These are phyloP conservation scores for Anguilla rostrata DNA, from an alignment of 2,113 vertebrate species.

Conservation along the genomic window DNA sequence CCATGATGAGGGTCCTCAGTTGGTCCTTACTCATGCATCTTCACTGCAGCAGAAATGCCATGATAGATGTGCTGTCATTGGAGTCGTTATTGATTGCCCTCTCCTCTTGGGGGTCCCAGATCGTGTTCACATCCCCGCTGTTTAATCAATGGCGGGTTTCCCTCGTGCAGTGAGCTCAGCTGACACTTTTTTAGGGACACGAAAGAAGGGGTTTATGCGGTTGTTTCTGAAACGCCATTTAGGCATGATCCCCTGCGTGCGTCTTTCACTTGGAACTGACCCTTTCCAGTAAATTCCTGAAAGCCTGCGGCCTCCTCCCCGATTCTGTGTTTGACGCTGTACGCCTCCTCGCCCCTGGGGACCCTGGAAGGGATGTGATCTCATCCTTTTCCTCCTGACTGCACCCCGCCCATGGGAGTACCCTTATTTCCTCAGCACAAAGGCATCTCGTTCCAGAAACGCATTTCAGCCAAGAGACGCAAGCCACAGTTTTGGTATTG, in stretches of 20 bases:
- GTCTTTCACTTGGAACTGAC: not conserved
- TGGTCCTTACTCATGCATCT: not conserved
- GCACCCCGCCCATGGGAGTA: not conserved
- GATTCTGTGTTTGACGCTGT: not conserved
- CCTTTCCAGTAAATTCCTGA: not conserved
- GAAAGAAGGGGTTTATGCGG: not conserved
- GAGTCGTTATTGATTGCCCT: not conserved
- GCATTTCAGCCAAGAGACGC: not conserved
- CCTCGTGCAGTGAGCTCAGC: not conserved
- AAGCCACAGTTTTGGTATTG: not conserved
- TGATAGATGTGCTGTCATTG: not conserved
- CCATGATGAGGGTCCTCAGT: not conserved
- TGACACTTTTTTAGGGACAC: not conserved
- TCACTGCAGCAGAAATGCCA: not conserved
- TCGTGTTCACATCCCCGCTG: not conserved
- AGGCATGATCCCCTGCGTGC: not conserved
- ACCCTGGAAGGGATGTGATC: not conserved
- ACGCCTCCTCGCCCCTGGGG: not conserved
- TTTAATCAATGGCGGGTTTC: not conserved
- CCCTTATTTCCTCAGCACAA: not conserved
- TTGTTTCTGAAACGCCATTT: not conserved
- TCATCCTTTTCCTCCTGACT: constrained; percentile 2
- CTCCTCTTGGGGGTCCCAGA: not conserved
- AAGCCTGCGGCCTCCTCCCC: not conserved
- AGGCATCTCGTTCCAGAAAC: not conserved